Base-by-base conservation (phyloP, 2,888 invertebrate species). In the Epirrita christyi region DNA sequence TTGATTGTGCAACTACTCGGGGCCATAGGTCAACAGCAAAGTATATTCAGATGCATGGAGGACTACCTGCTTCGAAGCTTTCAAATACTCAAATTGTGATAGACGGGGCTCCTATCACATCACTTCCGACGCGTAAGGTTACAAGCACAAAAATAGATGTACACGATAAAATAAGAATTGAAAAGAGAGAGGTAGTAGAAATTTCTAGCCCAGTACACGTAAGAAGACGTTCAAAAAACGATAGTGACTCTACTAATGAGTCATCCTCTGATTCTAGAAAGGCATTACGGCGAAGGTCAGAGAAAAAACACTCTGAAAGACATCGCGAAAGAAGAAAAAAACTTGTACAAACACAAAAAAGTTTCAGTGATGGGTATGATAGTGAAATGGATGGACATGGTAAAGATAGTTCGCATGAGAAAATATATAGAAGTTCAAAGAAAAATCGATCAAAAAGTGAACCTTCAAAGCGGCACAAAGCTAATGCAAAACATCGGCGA, bases 11-110 rank as follows among this genome's bases (percentile, higher is more conserved):
- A 0, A 92, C 98, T 5, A 95, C 95, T 72, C 94, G 96, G 59
- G 97, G 97, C 0, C 96, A 97, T 80, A 93, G 97, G 53, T 97
- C 98, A 1, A 97, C 97, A 49, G 98, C 98, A 28, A 98, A 98
- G 85, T 97, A 97, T 81, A 92, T 98, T 44, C 97, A 98, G 83
- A 94, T 97, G 76, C 96, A 98, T 73, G 98, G 98, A 5, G 98
- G 97, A 0, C 93, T 96, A 36, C 97, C 98, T 0, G 96, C 97
- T 4, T 94, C 93, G 49, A 95, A 96, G 73, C 84, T 97, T 44
- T 81, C 92, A 7, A 88, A 90, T 66, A 90, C 90, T 36, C 81
- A 92, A 70, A 87, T 92, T 61, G 66, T 92, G 29, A 85, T 92
- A 41, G 91, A 92, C 60, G 87, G 85, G 42, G 89, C 88, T 42